Conservation (phyloP, 2,888 invertebrate species). For the Thymelicus sylvestris region DNA sequence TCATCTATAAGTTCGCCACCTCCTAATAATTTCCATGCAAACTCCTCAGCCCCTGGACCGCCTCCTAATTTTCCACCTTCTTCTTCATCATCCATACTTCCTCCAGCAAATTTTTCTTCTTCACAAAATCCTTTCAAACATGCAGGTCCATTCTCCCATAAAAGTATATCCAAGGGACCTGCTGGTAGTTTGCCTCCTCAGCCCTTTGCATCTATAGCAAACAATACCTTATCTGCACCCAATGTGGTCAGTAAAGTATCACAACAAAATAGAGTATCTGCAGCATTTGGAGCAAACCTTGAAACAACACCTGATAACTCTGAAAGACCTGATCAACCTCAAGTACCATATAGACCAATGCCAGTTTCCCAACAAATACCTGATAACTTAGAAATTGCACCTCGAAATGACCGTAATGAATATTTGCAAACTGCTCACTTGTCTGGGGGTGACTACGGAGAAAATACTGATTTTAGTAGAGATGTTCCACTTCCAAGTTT, state of each 20-base stretch:
- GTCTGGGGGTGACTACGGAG: constrained; percentile 82
- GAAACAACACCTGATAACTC: constrained; percentile 89
- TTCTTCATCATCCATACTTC: constrained; percentile 44
- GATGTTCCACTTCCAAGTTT: constrained; percentile 86
- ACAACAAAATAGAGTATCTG: constrained; percentile 63
- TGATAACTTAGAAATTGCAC: constrained; percentile 86
- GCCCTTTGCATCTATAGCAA: constrained; percentile 60
- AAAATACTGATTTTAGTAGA: constrained; percentile 77
- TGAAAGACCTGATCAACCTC: constrained; percentile 85
- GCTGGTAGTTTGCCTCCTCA: constrained; percentile 50
- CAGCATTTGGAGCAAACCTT: constrained; percentile 84
- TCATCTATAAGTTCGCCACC: constrained; percentile 37
- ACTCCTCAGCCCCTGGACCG: constrained; percentile 20
- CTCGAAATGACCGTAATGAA: constrained; percentile 89
- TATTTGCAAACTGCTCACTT: constrained; percentile 91
- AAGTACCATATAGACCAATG: constrained; percentile 55
- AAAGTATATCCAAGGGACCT: constrained; percentile 58
- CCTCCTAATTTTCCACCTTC: constrained; percentile 40
- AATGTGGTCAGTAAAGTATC: constrained; percentile 64
- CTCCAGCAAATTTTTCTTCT: constrained; percentile 57
- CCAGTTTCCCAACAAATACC: constrained; percentile 65
- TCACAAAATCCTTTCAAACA: constrained; percentile 76
- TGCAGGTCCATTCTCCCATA: constrained; percentile 78
- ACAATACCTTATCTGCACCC: constrained; percentile 65
- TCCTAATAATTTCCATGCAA: constrained; percentile 9